These are phyloP conservation scores for Castor canadensis DNA, from an alignment of 2,113 vertebrate genomes.

Conservation along the genomic window DNA sequence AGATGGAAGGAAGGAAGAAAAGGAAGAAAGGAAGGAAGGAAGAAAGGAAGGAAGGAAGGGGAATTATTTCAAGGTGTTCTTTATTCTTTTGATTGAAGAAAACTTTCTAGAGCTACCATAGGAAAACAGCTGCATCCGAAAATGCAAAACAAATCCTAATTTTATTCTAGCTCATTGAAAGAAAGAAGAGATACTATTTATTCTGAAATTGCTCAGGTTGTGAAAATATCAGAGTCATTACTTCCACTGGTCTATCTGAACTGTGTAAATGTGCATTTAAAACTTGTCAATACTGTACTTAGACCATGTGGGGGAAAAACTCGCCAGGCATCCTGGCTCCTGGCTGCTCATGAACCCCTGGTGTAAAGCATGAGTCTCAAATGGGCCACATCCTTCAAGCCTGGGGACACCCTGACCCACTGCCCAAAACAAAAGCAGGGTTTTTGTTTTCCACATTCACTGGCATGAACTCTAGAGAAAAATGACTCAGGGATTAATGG, in stretches of 20 bases:
- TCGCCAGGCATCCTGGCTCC: background rate
- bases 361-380: conserved; percentile 50
- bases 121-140: background rate
- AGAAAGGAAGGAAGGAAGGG: fast-evolving
- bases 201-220: conserved; percentile 57
- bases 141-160: conserved; percentile 52
- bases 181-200: conserved; percentile 18
- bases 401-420: background rate
- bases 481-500: background rate
- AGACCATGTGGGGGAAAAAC: background rate
- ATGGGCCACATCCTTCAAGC: conserved; percentile 4
- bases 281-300: conserved; percentile 70
- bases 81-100: background rate
- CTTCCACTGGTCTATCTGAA: conserved; percentile 66
- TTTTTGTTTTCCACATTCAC: conserved; percentile 50
- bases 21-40: fast-evolving
- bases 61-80: background rate
- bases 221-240: conserved; percentile 75
- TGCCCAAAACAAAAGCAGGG: background rate
- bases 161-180: conserved; percentile 40
- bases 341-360: background rate
- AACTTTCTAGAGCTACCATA: background rate
- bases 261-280: conserved; percentile 72
- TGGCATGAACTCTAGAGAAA: conserved; percentile 8
- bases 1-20: fast-evolving